phyloP scores from a whole-genome alignment of 2,888 invertebrate genomes.

The Andrena flavipes region DNA sequence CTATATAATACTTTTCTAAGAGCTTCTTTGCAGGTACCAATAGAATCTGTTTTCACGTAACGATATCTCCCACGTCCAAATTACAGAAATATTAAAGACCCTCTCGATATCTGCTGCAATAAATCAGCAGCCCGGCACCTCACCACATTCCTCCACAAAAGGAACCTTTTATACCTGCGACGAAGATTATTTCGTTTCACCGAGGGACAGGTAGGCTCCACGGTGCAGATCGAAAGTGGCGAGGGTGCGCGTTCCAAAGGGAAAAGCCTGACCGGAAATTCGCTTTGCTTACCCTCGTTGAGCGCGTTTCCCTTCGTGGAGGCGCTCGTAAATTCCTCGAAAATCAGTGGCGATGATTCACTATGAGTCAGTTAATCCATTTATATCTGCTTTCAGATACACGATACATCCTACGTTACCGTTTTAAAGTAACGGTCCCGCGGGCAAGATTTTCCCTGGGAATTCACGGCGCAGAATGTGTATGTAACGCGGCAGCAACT shows the following conservation, averaged over 20 bases:
- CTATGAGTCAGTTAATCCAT: conserved; percentile 63
- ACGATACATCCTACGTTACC: conserved; percentile 65
- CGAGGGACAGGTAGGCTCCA: conserved; percentile 6
- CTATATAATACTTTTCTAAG: too few species aligned
- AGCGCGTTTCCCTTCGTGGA: neutral
- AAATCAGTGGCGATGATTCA: conserved; percentile 59
- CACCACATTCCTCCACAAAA: neutral
- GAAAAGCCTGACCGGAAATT: conserved; percentile 15
- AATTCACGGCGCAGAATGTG: conserved; percentile 43
- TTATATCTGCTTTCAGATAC: conserved; percentile 61
- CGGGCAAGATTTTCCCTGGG: conserved; percentile 59
- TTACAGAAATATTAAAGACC: neutral
- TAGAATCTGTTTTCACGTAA: neutral
- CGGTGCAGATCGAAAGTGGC: neutral
- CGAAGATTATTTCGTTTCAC: conserved; percentile 5
- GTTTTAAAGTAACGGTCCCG: conserved; percentile 66
- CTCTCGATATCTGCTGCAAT: neutral
- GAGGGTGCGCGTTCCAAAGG: neutral
- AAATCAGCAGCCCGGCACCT: neutral
- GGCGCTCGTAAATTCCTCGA: conserved; percentile 42
- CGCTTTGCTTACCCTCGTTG: neutral
- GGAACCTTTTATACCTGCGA: conserved; percentile 30
- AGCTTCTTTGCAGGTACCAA: neutral
- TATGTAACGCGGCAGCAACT: conserved; percentile 21
- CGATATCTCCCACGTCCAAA: neutral